These are phyloP conservation scores for Aleiodes leptofemur DNA, from an alignment of 2,888 invertebrate genomes.

Conservation along the genomic window DNA sequence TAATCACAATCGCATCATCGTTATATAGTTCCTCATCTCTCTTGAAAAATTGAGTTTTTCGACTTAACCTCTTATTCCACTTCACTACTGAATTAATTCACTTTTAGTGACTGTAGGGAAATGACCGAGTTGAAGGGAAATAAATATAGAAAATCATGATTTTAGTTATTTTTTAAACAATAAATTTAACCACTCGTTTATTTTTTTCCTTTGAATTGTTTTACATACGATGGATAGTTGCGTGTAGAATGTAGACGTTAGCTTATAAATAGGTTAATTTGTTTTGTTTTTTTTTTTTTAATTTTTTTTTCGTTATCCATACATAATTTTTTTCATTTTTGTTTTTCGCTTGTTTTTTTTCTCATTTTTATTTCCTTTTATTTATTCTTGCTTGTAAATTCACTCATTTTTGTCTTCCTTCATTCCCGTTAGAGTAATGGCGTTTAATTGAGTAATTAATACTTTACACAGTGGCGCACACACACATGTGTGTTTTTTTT, in stretches of 20 bases:
- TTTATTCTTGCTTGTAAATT: slow-evolving; percentile 52
- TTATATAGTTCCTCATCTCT: too few relatives aligned
- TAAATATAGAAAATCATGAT: slow-evolving; percentile 39
- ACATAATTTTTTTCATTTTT: slow-evolving; percentile 46
- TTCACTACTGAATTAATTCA: too few relatives aligned
- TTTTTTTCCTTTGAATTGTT: slow-evolving; percentile 68
- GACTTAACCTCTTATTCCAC: too few relatives aligned
- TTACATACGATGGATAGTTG: slow-evolving; percentile 71
- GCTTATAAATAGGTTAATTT: slow-evolving; percentile 74
- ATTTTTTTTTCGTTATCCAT: slow-evolving; percentile 51
- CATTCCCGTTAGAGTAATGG: slow-evolving; percentile 66
- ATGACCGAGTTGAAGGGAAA: background rate
- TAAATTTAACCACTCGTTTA: slow-evolving; percentile 74
- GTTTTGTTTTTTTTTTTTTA: slow-evolving; percentile 63
- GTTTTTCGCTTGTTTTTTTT: slow-evolving; percentile 58
- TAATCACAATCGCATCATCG: too few relatives aligned
- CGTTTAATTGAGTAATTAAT: slow-evolving; percentile 71
- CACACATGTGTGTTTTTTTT: slow-evolving; percentile 13
- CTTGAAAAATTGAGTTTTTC: too few relatives aligned
- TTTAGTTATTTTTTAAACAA: slow-evolving; percentile 73
- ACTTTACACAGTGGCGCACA: slow-evolving; percentile 69
- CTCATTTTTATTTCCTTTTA: slow-evolving; percentile 61
- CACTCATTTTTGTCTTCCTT: slow-evolving; percentile 41
- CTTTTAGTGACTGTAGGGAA: too few relatives aligned
- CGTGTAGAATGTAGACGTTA: slow-evolving; percentile 72